A percentile compares a stretch with the other conserved stretches of the same genome.
Conservation (phyloP, 2,888 invertebrate genomes). For the Tethea ocularis region DNA sequence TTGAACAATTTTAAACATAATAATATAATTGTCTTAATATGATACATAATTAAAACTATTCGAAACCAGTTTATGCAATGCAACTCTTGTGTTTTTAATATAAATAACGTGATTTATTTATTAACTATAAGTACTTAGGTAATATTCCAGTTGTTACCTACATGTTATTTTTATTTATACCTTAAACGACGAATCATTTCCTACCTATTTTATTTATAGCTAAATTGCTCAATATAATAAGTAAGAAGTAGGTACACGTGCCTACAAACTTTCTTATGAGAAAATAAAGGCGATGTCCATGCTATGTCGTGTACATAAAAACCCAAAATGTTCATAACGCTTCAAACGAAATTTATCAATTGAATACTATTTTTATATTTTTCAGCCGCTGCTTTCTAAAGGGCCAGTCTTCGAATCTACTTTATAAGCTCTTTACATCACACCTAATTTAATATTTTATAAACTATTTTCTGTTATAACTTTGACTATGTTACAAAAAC, state of each 20-base stretch:
- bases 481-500: conserved; percentile 69
- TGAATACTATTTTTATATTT: conserved; percentile 41
- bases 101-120: neutral
- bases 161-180: no score
- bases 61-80: conserved; percentile 2
- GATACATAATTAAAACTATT: no score
- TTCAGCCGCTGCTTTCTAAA: conserved; percentile 81
- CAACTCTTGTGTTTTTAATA: conserved; percentile 4
- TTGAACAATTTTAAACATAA: neutral
- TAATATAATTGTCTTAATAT: neutral
- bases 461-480: conserved; percentile 54
- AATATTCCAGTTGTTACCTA: neutral
- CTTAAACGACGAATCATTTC: no score
- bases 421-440: conserved; percentile 57
- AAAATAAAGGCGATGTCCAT: no score
- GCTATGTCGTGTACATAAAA: neutral
- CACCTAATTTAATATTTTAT: conserved; percentile 62
- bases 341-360: neutral
- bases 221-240: no score
- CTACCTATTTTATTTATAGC: no score
- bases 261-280: no score
- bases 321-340: neutral
- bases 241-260: no score
- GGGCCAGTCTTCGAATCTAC: conserved; percentile 60
- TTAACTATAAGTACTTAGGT: neutral